phyloP scores from a whole-genome alignment of 2,888 invertebrate species.

The Cerceris rybyensis region DNA sequence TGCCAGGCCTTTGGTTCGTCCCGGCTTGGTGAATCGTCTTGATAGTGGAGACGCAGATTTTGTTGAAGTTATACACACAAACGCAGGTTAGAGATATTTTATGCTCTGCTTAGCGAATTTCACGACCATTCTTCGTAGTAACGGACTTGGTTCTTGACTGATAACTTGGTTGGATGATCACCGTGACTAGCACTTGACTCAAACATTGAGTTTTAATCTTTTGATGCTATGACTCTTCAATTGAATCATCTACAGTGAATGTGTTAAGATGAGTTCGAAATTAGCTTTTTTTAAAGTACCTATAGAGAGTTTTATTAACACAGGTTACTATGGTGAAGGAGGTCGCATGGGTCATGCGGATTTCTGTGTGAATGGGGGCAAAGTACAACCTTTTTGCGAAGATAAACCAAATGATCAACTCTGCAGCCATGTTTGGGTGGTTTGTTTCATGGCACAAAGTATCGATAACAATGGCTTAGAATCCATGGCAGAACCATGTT shows the following conservation, averaged over 20 bases:
- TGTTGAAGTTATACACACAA: constrained; percentile 91
- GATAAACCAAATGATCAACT: constrained; percentile 88
- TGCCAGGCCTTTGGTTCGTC: constrained; percentile 88
- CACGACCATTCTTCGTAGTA: too few species aligned
- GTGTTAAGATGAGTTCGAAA: too few species aligned
- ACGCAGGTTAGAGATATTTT: constrained; percentile 83
- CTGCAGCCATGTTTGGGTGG: constrained; percentile 91
- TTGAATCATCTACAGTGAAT: too few species aligned
- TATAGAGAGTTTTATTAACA: too few species aligned
- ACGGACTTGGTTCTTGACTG: too few species aligned
- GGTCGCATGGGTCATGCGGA: constrained; percentile 90
- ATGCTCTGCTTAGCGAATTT: too few species aligned
- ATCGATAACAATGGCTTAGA: constrained; percentile 83
- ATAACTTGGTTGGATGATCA: too few species aligned
- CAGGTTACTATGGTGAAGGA: constrained; percentile 88
- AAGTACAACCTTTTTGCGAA: constrained; percentile 89
- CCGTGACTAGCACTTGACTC: too few species aligned
- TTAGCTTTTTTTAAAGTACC: too few species aligned
- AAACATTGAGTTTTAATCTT: too few species aligned
- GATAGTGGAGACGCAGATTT: constrained; percentile 90
- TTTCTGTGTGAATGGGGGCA: constrained; percentile 91
- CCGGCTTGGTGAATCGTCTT: constrained; percentile 85
- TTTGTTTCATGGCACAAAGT: constrained; percentile 91
- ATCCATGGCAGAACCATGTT: constrained; percentile 87
- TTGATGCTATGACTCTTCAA: too few species aligned